Base-by-base conservation (phyloP, 2,888 invertebrate species). In the Amitus sp. region DNA sequence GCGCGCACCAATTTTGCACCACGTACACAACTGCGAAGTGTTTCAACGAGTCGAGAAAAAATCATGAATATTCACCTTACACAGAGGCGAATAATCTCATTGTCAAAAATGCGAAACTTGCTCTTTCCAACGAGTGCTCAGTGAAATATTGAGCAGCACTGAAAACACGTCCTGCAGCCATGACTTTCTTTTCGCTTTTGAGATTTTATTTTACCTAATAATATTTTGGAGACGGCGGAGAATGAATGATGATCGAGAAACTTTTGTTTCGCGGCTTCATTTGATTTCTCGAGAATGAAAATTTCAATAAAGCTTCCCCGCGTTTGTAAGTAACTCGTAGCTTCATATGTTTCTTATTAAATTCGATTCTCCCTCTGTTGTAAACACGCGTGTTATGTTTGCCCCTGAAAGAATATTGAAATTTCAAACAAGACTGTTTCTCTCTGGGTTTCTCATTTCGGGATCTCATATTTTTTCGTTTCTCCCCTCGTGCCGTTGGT, bases 1-100 rank as follows among this genome's bases (percentile, higher is more conserved):
- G 56, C 56, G 61, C 49, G 55, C 52, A 17, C 56, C 39, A 45
- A 61, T n/a, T 23, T 23, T 23, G 23, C 23, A 23, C 7, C 7
- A 7, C 23, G 23, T 23, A 23, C 7, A 23, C 23, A 23, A 23
- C 23, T 23, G 23, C 23, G 23, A 23, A 23, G 23, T 23, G 23
- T 23, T 23, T 23, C 23, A 23, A 3, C 13, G 13, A 34, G 34
- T 34, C 13, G 5, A 12, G n/a, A 34, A 9, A 34, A 34, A 34
- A 34, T 34, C 34, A 34, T 34, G 13, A 34, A 34, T 34, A 34
- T 34, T 34, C 10, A 23, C 7, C 3, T 7, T 7, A 23, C 23
- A 23, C 7, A 23, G 23, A 7, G 7, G 23, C 23, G 7, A 23
- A 23, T 23, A 23, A 23, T 23, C 23, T 23, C 23, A 23, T 23